Percentiles rank a stretch among this genome's conserved stretches.
phyloP scores from a whole-genome alignment of 2,888 invertebrate genomes.

The Xanthostigma xanthostigma region DNA sequence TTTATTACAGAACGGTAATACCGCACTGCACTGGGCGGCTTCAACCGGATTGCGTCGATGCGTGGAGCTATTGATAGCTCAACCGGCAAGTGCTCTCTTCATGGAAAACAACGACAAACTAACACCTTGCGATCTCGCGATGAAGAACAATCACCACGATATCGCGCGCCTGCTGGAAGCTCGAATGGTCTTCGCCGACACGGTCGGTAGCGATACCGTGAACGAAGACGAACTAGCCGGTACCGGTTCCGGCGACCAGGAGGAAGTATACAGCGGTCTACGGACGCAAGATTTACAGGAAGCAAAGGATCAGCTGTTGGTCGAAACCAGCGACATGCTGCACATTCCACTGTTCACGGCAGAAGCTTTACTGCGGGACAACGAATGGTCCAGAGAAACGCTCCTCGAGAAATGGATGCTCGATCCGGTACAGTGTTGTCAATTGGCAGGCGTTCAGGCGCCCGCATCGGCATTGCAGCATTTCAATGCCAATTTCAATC shows the following conservation, averaged over 20 bases:
- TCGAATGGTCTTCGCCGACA: conserved; percentile 49
- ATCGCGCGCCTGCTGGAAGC: conserved; percentile 49
- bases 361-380: conserved; percentile 47
- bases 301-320: conserved; percentile 51
- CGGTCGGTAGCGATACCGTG: conserved; percentile 29
- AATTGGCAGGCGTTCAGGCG: conserved; percentile 47
- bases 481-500: conserved; percentile 22
- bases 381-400: conserved; percentile 53
- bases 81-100: conserved; percentile 40
- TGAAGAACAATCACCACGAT: conserved; percentile 38
- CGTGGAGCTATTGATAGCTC: conserved; percentile 42
- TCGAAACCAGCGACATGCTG: conserved; percentile 56
- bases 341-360: conserved; percentile 54
- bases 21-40: conserved; percentile 50
- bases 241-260: conserved; percentile 25
- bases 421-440: conserved; percentile 47
- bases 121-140: conserved; percentile 50
- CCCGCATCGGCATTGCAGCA: conserved; percentile 34
- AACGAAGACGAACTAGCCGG: conserved; percentile 32
- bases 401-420: conserved; percentile 52
- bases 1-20: conserved; percentile 39
- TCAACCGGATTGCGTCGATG: conserved; percentile 42
- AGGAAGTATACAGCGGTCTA: conserved; percentile 42
- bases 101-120: conserved; percentile 43
- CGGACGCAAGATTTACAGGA: conserved; percentile 52